A percentile compares a stretch with the other conserved stretches of the same genome.
Evolutionary conservation across 2,113 vertebrate genomes (phyloP).

Genomic region (Vanacampus margaritifer): DNA sequence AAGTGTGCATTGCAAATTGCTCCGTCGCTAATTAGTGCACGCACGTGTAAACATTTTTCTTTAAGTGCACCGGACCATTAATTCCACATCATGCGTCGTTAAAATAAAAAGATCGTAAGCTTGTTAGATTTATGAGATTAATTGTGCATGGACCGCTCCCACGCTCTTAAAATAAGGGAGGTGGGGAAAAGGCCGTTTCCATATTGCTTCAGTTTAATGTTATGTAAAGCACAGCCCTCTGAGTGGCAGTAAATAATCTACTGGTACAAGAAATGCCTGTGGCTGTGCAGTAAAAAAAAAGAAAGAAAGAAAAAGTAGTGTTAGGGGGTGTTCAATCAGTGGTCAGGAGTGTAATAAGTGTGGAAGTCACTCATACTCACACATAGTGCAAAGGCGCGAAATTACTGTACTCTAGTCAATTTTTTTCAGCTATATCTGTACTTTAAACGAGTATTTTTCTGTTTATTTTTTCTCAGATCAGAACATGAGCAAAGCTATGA

Average conservation of each 20-base stretch:
- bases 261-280: constrained; percentile 35
- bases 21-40: constrained; percentile 40
- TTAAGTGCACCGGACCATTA: constrained; percentile 38
- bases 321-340: constrained; percentile 53
- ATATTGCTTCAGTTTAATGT: constrained; percentile 58
- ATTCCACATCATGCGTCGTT: constrained; percentile 41
- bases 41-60: constrained; percentile 52
- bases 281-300: constrained; percentile 28
- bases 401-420: too few species aligned
- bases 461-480: too few species aligned
- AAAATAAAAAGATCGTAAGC: constrained; percentile 20
- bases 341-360: constrained; percentile 49
- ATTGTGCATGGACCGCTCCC: constrained; percentile 36
- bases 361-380: constrained; percentile 26
- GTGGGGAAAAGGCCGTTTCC: constrained; percentile 22
- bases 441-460: too few species aligned
- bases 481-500: too few species aligned
- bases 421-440: too few species aligned
- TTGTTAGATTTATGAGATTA: constrained; percentile 43
- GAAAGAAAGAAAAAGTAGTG: constrained; percentile 30
- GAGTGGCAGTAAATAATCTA: constrained; percentile 58
- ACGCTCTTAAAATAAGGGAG: constrained; percentile 16
- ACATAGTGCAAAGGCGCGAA: too few species aligned
- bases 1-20: constrained; percentile 33
- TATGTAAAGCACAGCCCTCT: constrained; percentile 61